A percentile compares a stretch with the other conserved stretches of the same genome.
Evolutionary conservation across 2,888 invertebrate genomes (phyloP).

Genomic region (Drosophila paranaensis): DNA sequence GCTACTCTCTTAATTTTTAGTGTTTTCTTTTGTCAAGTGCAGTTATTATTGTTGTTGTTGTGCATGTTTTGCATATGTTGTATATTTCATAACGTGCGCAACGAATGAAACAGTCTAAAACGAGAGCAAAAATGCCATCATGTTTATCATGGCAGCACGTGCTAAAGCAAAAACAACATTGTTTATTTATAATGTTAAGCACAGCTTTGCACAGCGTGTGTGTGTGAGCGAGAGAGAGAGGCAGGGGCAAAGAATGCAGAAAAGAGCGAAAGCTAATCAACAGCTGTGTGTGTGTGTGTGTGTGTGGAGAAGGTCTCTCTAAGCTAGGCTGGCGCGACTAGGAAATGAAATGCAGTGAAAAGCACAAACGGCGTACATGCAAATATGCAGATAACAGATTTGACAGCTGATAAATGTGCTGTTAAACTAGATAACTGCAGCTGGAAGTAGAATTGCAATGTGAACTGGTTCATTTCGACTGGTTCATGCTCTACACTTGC

Average conservation of each 20-base stretch:
- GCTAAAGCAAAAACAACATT: conserved; percentile 69
- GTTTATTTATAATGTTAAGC: conserved; percentile 68
- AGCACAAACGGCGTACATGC: conserved; percentile 77
- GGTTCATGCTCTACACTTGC: conserved; percentile 17
- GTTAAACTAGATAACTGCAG: conserved; percentile 20
- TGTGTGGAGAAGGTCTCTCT: conserved; percentile 24
- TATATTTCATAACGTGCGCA: conserved; percentile 64
- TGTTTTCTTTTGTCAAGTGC: conserved; percentile 34
- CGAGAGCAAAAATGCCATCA: conserved; percentile 35
- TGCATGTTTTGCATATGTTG: conserved; percentile 61
- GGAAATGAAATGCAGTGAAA: conserved; percentile 75
- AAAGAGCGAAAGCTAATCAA: conserved; percentile 16
- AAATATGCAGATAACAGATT: conserved; percentile 64
- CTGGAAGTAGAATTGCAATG: conserved; percentile 12
- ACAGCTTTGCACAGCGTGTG: conserved; percentile 46
- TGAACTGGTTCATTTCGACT: conserved; percentile 25
- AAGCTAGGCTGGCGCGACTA: conserved; percentile 40
- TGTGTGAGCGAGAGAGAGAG: conserved; percentile 8
- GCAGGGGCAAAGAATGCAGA: background rate
- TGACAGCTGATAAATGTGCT: conserved; percentile 55
- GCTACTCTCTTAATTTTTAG: conserved; percentile 19
- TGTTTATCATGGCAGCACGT: conserved; percentile 73
- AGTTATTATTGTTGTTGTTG: conserved; percentile 41
- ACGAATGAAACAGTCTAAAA: conserved; percentile 40
- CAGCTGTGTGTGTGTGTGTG: background rate